Conservation (phyloP, 2,888 invertebrate genomes). For the Xiphydria camelus region DNA sequence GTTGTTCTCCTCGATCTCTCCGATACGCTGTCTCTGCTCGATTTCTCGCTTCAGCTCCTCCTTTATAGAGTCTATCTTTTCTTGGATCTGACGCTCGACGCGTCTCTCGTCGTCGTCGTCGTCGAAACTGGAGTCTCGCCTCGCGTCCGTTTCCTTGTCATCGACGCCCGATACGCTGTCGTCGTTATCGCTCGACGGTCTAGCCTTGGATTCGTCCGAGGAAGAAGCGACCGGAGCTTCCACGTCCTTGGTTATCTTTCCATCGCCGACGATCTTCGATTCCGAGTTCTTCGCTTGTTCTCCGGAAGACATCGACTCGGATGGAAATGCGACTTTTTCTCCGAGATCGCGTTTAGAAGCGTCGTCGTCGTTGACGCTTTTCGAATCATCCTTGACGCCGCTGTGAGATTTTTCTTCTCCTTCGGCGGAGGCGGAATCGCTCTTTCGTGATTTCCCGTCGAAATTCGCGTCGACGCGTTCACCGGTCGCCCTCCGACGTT, state of each 20-base stretch:
- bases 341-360: neutral
- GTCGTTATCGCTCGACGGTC: neutral
- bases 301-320: too few species aligned
- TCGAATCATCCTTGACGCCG: constrained; percentile 10
- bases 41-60: constrained; percentile 54
- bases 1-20: constrained; percentile 40
- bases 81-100: constrained; percentile 50
- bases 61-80: constrained; percentile 53
- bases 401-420: neutral
- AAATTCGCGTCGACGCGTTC: constrained; percentile 5
- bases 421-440: constrained; percentile 2
- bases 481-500: neutral
- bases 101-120: constrained; percentile 36
- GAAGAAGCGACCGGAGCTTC: neutral
- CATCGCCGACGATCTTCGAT: constrained; percentile 9
- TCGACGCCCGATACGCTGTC: neutral
- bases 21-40: constrained; percentile 30
- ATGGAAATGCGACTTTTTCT: too few species aligned
- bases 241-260: constrained; percentile 10
- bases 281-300: constrained; percentile 7
- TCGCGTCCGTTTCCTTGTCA: constrained; percentile 15
- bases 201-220: neutral
- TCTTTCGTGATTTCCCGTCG: constrained; percentile 4
- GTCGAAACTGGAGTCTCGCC: too few species aligned
- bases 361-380: constrained; percentile 3